phyloP scores from a whole-genome alignment of 2,888 invertebrate species.

The Metacarcinus magister region DNA sequence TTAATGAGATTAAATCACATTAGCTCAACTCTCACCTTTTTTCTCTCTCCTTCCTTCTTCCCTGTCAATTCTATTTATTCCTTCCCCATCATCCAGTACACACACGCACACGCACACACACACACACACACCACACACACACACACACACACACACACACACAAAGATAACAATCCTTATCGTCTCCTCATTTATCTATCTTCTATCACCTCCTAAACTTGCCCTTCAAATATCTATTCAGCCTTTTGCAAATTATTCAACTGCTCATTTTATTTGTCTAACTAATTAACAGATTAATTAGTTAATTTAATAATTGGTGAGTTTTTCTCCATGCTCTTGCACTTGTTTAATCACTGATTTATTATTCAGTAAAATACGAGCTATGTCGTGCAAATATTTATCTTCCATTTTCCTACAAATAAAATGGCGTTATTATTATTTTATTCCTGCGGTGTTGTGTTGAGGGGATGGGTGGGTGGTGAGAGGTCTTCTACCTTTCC shows the following conservation, averaged over 20 bases:
- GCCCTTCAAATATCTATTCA: too few species aligned
- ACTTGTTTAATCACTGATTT: not conserved
- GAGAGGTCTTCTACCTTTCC: not conserved
- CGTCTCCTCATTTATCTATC: too few species aligned
- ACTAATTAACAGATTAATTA: not conserved
- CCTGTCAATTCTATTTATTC: not conserved
- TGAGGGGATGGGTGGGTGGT: not conserved
- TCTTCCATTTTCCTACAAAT: not conserved
- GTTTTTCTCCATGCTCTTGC: not conserved
- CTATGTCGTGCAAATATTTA: not conserved
- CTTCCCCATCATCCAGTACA: not conserved
- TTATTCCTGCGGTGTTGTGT: not conserved
- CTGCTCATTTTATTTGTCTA: too few species aligned
- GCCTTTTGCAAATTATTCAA: too few species aligned
- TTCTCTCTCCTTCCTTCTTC: not conserved
- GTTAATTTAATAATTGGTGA: not conserved
- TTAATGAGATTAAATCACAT: conserved; percentile 31
- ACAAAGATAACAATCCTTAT: too few species aligned
- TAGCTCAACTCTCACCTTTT: not conserved
- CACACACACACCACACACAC: too few species aligned
- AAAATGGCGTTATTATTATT: not conserved
- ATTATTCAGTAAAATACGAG: not conserved
- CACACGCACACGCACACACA: not conserved
- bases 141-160: too few species aligned
- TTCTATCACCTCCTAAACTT: too few species aligned